Conservation (phyloP, 2,113 vertebrate species). For the Symphodus melops region DNA sequence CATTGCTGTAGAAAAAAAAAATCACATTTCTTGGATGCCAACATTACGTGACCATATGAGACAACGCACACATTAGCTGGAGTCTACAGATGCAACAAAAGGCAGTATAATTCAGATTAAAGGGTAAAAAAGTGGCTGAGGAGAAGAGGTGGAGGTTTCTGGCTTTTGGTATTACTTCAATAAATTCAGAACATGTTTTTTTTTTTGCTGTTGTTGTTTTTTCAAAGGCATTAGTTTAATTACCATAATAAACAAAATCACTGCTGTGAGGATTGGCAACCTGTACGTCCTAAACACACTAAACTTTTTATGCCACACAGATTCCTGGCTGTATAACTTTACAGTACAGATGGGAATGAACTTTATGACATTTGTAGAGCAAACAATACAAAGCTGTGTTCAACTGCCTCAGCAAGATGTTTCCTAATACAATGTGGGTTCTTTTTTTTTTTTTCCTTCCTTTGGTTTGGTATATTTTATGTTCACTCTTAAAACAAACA, state of each 20-base stretch:
- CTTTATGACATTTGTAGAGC: slow-evolving; percentile 14
- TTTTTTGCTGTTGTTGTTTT: too few relatives aligned
- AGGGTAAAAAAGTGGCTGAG: background rate
- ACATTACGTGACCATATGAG: background rate
- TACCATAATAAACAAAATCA: slow-evolving; percentile 5
- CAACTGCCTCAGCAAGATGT: background rate
- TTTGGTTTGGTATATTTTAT: background rate
- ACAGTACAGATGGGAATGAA: slow-evolving; percentile 1
- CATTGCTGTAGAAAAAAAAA: background rate
- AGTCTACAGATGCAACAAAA: slow-evolving; percentile 13
- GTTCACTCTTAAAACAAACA: background rate
- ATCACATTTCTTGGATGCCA: background rate
- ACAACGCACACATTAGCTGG: slow-evolving; percentile 1
- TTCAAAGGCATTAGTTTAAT: slow-evolving; percentile 13
- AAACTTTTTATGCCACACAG: background rate
- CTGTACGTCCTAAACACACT: background rate
- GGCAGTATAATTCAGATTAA: slow-evolving; percentile 4
- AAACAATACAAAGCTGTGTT: slow-evolving; percentile 4
- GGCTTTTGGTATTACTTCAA: background rate
- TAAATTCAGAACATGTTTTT: slow-evolving; percentile 4
- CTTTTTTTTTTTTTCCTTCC: background rate
- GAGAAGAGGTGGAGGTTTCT: background rate
- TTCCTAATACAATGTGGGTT: background rate
- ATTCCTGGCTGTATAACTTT: slow-evolving; percentile 18
- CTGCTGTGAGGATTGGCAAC: slow-evolving; percentile 13